Conservation (phyloP, 53 echinoderm and acorn worm species). For the Luidia sarsii region DNA sequence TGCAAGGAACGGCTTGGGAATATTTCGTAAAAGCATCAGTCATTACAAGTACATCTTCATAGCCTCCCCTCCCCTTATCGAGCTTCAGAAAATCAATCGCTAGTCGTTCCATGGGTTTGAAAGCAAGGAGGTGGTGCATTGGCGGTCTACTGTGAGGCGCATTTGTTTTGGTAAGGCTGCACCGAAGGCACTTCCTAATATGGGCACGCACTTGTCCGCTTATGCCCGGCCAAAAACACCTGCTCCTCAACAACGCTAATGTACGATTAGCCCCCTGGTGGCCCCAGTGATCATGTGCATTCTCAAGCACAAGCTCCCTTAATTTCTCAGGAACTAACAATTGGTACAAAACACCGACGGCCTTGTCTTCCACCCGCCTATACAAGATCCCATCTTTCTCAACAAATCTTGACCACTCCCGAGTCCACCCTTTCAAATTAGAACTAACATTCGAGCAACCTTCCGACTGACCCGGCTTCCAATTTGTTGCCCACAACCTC, state of each 20-base stretch:
- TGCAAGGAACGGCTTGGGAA: slow-evolving; percentile 44
- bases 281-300: too few species aligned
- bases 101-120: too few species aligned
- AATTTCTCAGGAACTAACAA: slow-evolving; percentile 21
- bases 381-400: slow-evolving; percentile 35
- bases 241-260: background rate
- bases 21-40: slow-evolving; percentile 48
- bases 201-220: slow-evolving; percentile 4
- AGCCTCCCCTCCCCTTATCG: slow-evolving; percentile 28
- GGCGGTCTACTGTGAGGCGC: slow-evolving; percentile 18
- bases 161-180: slow-evolving; percentile 28
- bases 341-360: slow-evolving; percentile 6
- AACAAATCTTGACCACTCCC: slow-evolving; percentile 17
- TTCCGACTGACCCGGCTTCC: background rate
- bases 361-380: background rate
- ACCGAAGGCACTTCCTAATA: slow-evolving; percentile 31
- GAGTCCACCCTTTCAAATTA: slow-evolving; percentile 15
- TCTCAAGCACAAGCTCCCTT: background rate
- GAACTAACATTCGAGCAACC: background rate
- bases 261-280: slow-evolving; percentile 49
- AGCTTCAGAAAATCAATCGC: slow-evolving; percentile 56
- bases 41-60: slow-evolving; percentile 48
- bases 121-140: slow-evolving; percentile 40
- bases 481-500: background rate
- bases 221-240: slow-evolving; percentile 35